Percentiles rank a stretch among this genome's conserved stretches.
phyloP scores from a whole-genome alignment of 2,113 vertebrate genomes.

The Lamprologus speciosus region DNA sequence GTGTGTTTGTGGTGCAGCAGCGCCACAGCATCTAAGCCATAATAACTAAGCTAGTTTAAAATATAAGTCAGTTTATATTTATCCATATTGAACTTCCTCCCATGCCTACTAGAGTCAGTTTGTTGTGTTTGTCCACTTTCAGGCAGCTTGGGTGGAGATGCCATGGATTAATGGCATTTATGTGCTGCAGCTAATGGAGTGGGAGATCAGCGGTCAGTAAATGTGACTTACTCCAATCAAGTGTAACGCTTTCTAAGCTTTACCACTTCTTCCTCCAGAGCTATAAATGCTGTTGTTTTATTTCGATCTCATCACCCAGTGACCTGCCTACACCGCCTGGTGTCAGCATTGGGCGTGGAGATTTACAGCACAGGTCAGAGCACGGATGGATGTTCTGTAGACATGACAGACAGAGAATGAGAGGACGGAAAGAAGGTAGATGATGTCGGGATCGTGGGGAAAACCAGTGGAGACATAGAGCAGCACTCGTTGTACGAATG shows the following conservation, averaged over 20 bases:
- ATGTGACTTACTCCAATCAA: constrained; percentile 54
- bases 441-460: background rate
- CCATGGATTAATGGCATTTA: constrained; percentile 50
- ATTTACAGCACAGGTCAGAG: constrained; percentile 38
- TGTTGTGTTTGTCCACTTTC: background rate
- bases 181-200: constrained; percentile 50
- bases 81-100: background rate
- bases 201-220: constrained; percentile 48
- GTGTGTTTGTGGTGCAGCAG: background rate
- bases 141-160: background rate
- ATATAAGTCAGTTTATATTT: background rate
- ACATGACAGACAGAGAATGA: background rate
- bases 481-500: background rate
- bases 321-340: constrained; percentile 43
- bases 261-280: constrained; percentile 13
- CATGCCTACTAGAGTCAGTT: background rate
- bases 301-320: constrained; percentile 1
- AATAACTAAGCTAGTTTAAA: background rate
- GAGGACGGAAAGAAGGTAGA: background rate
- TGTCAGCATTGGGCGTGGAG: constrained; percentile 50
- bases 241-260: constrained; percentile 24
- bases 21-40: background rate
- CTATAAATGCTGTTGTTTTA: constrained; percentile 44
- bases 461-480: background rate
- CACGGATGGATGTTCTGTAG: background rate